Evolutionary conservation across 1,140 invertebrate species (phyloP).

Genomic region (Achroia grisella): DNA sequence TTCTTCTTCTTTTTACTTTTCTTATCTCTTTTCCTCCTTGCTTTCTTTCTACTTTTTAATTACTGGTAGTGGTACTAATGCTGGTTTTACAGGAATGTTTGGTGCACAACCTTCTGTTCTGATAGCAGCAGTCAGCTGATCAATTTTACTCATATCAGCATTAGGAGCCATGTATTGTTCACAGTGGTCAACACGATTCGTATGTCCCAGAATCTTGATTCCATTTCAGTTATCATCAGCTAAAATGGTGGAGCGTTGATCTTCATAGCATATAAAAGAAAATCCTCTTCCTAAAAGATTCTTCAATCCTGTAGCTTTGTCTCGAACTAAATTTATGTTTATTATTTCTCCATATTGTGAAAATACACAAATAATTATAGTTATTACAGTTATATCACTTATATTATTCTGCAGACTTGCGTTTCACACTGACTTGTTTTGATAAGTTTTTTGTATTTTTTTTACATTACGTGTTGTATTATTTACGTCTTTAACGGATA

Average conservation of each 20-base stretch:
- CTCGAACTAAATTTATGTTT: conserved; percentile 96
- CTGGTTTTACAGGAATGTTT: conserved; percentile 29
- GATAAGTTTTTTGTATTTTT: no score
- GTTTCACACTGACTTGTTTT: no score
- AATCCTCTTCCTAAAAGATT: conserved; percentile 97
- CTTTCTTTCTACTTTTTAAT: conserved; percentile 43
- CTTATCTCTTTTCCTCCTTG: conserved; percentile 53
- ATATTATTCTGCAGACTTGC: no score
- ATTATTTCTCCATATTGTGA: conserved; percentile 99
- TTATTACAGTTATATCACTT: no score
- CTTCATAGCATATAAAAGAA: conserved; percentile 98
- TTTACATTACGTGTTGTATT: no score
- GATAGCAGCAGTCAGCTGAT: conserved; percentile 85
- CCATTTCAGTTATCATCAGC: conserved; percentile 99
- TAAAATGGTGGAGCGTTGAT: conserved; percentile 96
- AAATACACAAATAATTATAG: conserved; percentile 96
- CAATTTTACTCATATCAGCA: conserved; percentile 84
- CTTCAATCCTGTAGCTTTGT: conserved; percentile 96
- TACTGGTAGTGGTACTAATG: conserved; percentile 7
- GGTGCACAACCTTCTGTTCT: conserved; percentile 90
- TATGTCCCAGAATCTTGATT: conserved; percentile 87
- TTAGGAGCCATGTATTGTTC: conserved; percentile 95
- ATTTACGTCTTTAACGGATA: no score
- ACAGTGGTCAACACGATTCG: conserved; percentile 95
- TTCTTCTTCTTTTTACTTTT: conserved; percentile 59